Percentiles rank a stretch among this genome's conserved stretches.
Conservation (phyloP, 2,797 vertebrate genomes). For the Sebastes elongatus region DNA sequence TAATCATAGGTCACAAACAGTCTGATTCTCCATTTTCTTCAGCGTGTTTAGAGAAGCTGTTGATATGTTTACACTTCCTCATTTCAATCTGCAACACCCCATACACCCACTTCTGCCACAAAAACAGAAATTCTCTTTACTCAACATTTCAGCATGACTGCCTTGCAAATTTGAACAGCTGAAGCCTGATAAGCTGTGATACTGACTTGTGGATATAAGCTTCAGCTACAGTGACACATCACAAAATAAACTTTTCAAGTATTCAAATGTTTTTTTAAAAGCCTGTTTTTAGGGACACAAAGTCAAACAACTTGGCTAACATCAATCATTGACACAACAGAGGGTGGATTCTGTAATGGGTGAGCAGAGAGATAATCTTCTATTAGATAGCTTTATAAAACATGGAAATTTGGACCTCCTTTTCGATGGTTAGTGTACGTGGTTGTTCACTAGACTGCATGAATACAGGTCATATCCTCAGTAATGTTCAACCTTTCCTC, state of each 20-base stretch:
- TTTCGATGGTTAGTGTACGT: not conserved
- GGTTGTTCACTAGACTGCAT: conserved; percentile 1
- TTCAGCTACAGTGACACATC: not conserved
- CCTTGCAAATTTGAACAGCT: conserved; percentile 25
- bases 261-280: not conserved
- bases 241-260: not conserved
- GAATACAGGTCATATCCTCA: conserved; percentile 16
- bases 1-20: not conserved
- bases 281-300: not conserved
- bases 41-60: conserved; percentile 43
- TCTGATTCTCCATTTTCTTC: not conserved
- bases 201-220: not conserved
- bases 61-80: conserved; percentile 43
- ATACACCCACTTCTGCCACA: conserved; percentile 17
- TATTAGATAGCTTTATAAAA: conserved; percentile 8
- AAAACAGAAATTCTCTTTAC: not conserved
- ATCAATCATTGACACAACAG: conserved; percentile 23
- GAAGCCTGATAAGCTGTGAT: not conserved
- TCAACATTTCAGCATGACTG: conserved; percentile 16
- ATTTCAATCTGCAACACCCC: conserved; percentile 26
- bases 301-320: not conserved
- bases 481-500: conserved; percentile 54
- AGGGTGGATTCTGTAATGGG: not conserved
- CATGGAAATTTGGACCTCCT: not conserved
- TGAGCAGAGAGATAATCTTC: conserved; percentile 7